Percentiles rank a stretch among this genome's conserved stretches.
phyloP scores from a whole-genome alignment of 2,888 invertebrate species.

The Lapara coniferarum region DNA sequence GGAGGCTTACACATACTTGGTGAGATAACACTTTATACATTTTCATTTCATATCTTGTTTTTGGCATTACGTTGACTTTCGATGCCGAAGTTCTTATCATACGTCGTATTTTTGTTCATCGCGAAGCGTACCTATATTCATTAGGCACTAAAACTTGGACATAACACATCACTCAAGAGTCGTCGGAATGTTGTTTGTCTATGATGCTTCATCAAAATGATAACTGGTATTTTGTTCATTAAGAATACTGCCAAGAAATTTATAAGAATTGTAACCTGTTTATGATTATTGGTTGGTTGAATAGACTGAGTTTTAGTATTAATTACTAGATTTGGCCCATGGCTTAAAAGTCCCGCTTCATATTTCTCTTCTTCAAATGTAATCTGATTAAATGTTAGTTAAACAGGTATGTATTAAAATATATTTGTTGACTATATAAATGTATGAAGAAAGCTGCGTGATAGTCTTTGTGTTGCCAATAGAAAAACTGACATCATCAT shows the following conservation, averaged over 20 bases:
- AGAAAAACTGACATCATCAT: no score
- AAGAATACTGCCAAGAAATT: background rate
- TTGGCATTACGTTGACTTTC: background rate
- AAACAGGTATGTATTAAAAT: no score
- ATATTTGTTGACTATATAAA: no score
- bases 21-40: constrained; percentile 38
- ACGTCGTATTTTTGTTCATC: background rate
- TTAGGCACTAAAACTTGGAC: background rate
- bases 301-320: no score
- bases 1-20: constrained; percentile 48
- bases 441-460: no score
- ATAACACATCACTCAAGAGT: background rate
- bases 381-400: no score
- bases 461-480: no score
- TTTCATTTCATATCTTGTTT: background rate
- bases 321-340: no score
- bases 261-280: background rate
- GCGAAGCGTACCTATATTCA: background rate
- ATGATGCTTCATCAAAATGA: background rate
- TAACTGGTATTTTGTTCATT: background rate
- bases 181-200: background rate
- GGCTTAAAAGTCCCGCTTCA: no score
- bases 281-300: background rate
- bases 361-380: no score
- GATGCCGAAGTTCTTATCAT: background rate